Evolutionary conservation across 2,113 vertebrate species (phyloP), one percentile per base, ranked within the genome.

Genomic region (Mirounga angustirostris): DNA sequence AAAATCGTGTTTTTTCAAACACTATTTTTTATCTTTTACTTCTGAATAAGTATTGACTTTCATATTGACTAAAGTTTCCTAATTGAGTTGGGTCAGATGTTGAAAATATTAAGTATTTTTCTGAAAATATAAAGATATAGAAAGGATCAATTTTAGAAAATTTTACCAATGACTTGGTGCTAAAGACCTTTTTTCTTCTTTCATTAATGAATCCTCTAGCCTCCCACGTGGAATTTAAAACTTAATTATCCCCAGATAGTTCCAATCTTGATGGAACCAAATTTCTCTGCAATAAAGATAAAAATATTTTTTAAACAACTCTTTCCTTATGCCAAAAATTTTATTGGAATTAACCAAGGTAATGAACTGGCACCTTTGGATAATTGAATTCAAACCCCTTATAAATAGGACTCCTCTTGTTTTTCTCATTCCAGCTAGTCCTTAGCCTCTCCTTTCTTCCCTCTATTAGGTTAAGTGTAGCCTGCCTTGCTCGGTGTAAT

Each of bases 51-150:
- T 69, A 69, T 69, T 36, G 67, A 43, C 50, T 93, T 79, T 84
- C 59, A 30, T 76, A 40, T 92, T 94, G 86, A 43, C 14, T 33
- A 52, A 33, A 46, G 24, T 78, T 78, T 91, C 80, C 56, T 85
- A 65, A 89, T 56, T 69, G 15, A 86, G 7, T 73, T 96, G 52
- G 19, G 3, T 56, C 71, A 84, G 10, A 65, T 82, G 30, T 65
- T 61, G 26, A 28, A 84, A 92, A 81, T 83, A 90, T 22, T 81
- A 83, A 61, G 43, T 26, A 54, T 92, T 92, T 89, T 96, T n/a
- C 50, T 94, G 59, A 82, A 93, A 95, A 61, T 33, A n/a, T 15
- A 76, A 89, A 52, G n/a, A 61, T 61, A 74, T 67, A 46, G 26
- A 40, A 59, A 90, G 3, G 8, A 33, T 24, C 7, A 69, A 4